Evolutionary conservation across 1,140 invertebrate species (phyloP).

Genomic region (Stegodyphus mimosarum): DNA sequence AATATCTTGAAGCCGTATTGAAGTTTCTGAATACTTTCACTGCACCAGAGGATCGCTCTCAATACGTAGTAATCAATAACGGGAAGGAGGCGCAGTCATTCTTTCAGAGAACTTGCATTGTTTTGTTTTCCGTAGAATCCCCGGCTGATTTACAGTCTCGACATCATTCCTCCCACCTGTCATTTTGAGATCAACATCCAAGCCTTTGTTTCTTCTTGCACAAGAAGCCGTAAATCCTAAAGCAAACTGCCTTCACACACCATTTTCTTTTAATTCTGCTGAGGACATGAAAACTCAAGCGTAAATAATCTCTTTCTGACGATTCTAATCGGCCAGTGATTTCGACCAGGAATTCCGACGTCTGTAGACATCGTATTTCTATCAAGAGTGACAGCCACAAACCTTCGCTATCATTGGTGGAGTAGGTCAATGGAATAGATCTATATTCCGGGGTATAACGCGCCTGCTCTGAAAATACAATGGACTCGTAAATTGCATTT

Average conservation of each 20-base stretch:
- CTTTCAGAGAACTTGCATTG: too few relatives aligned
- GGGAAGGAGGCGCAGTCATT: too few relatives aligned
- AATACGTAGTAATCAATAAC: too few relatives aligned
- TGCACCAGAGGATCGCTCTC: too few relatives aligned
- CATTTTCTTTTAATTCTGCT: conserved; percentile 40
- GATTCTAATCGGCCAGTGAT: conserved; percentile 38
- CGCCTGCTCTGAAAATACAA: conserved; percentile 52
- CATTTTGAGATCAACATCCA: conserved; percentile 4
- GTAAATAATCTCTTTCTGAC: conserved; percentile 42
- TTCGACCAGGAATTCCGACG: conserved; percentile 42
- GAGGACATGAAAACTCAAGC: conserved; percentile 44
- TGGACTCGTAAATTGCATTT: conserved; percentile 51
- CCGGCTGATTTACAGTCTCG: conserved; percentile 31
- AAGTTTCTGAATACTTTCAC: too few relatives aligned
- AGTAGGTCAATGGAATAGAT: conserved; percentile 51
- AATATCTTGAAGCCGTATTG: too few relatives aligned
- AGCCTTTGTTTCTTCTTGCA: conserved; percentile 49
- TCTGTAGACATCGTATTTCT: conserved; percentile 24
- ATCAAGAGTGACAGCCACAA: conserved; percentile 38
- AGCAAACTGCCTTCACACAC: conserved; percentile 41
- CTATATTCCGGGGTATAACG: conserved; percentile 26
- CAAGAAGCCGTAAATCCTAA: conserved; percentile 30
- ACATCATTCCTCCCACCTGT: conserved; percentile 10
- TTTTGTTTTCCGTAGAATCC: too few relatives aligned
- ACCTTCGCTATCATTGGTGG: conserved; percentile 33